Conservation (phyloP, 1,140 invertebrate genomes). For the Hesperophylax magnus region DNA sequence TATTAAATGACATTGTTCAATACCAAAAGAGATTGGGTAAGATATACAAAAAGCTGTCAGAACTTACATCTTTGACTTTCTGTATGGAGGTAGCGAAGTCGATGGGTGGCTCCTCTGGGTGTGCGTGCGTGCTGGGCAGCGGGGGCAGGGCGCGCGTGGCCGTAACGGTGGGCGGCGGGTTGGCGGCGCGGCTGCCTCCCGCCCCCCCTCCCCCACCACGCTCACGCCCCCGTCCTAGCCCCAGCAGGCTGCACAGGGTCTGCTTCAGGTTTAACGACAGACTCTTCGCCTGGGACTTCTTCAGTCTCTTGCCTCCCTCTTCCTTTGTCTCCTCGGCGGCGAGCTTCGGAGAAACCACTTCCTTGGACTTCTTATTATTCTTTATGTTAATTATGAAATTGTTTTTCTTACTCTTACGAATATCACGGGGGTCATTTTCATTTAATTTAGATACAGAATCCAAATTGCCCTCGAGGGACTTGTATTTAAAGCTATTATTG, state of each 20-base stretch:
- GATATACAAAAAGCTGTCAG: no score
- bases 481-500: conserved; percentile 53
- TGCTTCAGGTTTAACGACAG: conserved; percentile 85
- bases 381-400: conserved; percentile 75
- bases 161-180: conserved; percentile 71
- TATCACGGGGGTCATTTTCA: conserved; percentile 67
- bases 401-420: conserved; percentile 75
- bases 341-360: conserved; percentile 65
- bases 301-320: conserved; percentile 66
- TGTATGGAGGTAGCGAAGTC: conserved; percentile 94
- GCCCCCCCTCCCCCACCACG: conserved; percentile 39
- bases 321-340: conserved; percentile 63
- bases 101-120: conserved; percentile 68
- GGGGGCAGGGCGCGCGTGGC: conserved; percentile 85
- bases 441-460: conserved; percentile 55
- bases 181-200: conserved; percentile 62
- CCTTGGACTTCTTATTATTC: conserved; percentile 79
- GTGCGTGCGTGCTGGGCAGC: conserved; percentile 71
- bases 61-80: conserved; percentile 93
- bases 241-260: conserved; percentile 87
- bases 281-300: conserved; percentile 74
- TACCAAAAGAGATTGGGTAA: no score
- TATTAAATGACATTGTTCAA: no score
- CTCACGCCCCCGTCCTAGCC: conserved; percentile 71
- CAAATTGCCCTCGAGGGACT: conserved; percentile 52